These are phyloP conservation scores for Tautogolabrus adspersus DNA, from an alignment of 2,113 vertebrate species.

Conservation along the genomic window DNA sequence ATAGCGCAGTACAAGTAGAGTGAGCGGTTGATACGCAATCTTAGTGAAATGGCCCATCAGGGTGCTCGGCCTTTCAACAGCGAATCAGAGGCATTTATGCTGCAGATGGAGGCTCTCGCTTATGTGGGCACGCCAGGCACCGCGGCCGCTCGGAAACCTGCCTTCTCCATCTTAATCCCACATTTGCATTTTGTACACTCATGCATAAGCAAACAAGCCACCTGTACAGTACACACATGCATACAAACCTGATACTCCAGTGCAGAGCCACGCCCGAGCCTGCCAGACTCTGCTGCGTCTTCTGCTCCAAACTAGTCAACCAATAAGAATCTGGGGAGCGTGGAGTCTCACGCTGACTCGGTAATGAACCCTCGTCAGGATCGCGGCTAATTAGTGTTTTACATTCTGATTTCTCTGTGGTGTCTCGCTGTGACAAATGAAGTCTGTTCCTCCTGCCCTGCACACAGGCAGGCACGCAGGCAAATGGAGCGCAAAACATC, in stretches of 20 bases:
- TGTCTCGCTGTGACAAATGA: slow-evolving; percentile 69
- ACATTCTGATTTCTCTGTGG: slow-evolving; percentile 74
- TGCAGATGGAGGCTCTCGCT: slow-evolving; percentile 38
- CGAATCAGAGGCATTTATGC: slow-evolving; percentile 27
- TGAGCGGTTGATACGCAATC: slow-evolving; percentile 47
- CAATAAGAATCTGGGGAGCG: slow-evolving; percentile 48
- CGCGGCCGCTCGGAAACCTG: slow-evolving; percentile 7
- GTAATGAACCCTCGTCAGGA: slow-evolving; percentile 73
- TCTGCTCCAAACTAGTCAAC: slow-evolving; percentile 42
- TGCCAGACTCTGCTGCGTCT: not conserved
- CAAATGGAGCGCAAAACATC: slow-evolving; percentile 64
- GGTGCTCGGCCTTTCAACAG: slow-evolving; percentile 38
- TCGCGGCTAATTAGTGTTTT: slow-evolving; percentile 77
- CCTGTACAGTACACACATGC: slow-evolving; percentile 39
- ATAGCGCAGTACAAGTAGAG: slow-evolving; percentile 3
- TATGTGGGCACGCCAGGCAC: slow-evolving; percentile 22
- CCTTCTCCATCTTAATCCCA: slow-evolving; percentile 5
- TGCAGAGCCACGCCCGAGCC: slow-evolving; percentile 4
- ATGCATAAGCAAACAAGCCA: slow-evolving; percentile 59
- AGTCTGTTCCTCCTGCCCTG: slow-evolving; percentile 53
- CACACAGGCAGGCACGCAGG: slow-evolving; percentile 40
- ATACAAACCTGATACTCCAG: slow-evolving; percentile 10
- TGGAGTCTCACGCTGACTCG: slow-evolving; percentile 51
- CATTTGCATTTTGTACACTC: slow-evolving; percentile 54
- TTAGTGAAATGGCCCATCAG: slow-evolving; percentile 33